These are phyloP conservation scores for Macrostomum cliftonense DNA, from an alignment of 2,888 invertebrate genomes.

Conservation along the genomic window DNA sequence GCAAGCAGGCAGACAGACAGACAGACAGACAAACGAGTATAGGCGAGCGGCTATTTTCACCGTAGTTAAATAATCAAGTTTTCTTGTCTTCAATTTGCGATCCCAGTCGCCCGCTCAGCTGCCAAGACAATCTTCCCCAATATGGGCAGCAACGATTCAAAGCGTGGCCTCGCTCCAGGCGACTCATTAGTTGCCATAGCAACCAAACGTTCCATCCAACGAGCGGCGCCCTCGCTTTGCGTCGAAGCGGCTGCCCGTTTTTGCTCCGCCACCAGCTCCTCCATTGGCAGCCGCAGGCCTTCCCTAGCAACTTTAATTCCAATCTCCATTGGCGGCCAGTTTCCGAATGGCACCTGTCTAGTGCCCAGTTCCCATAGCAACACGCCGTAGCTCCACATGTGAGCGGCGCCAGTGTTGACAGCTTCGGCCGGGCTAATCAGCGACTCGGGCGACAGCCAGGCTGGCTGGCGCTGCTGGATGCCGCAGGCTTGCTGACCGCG, in stretches of 20 bases:
- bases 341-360: slow-evolving; percentile 77
- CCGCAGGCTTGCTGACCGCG: too few relatives aligned
- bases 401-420: slow-evolving; percentile 81
- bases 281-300: slow-evolving; percentile 69
- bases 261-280: too few relatives aligned
- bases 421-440: slow-evolving; percentile 68
- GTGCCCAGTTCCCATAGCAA: slow-evolving; percentile 92
- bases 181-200: slow-evolving; percentile 99
- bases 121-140: slow-evolving; percentile 60
- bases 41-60: too few relatives aligned
- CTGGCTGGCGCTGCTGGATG: slow-evolving; percentile 87
- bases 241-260: too few relatives aligned
- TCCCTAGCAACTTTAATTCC: slow-evolving; percentile 80
- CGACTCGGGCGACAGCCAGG: slow-evolving; percentile 96
- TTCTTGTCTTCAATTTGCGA: too few relatives aligned
- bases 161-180: slow-evolving; percentile 87
- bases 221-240: slow-evolving; percentile 59
- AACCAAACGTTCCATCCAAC: slow-evolving; percentile 75
- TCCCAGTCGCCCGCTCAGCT: too few relatives aligned
- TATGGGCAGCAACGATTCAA: slow-evolving; percentile 94
- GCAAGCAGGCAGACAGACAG: too few relatives aligned
- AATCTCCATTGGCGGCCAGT: slow-evolving; percentile 79
- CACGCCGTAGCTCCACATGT: slow-evolving; percentile 98
- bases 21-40: too few relatives aligned
- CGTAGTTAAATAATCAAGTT: too few relatives aligned